These are phyloP conservation scores for Eutolmus rufibarbis DNA, from an alignment of 2,888 invertebrate genomes.

Conservation along the genomic window DNA sequence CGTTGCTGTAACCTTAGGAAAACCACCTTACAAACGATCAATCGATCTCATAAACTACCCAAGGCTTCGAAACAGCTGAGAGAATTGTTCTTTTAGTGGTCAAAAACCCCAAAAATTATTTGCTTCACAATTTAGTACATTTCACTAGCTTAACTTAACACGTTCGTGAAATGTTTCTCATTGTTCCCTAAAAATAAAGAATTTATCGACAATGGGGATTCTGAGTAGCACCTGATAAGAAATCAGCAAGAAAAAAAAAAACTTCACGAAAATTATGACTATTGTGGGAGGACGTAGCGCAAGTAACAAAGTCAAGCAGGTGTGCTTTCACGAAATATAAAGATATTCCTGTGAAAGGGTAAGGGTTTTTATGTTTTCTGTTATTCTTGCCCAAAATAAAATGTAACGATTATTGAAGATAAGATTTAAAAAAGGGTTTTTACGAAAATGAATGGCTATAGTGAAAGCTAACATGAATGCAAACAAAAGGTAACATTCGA, in stretches of 20 bases:
- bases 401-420: too few species aligned
- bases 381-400: too few species aligned
- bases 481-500: too few species aligned
- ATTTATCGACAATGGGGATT: not conserved
- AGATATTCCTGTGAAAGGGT: too few species aligned
- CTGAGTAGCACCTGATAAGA: not conserved
- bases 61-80: not conserved
- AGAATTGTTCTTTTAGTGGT: not conserved
- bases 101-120: not conserved
- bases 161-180: not conserved
- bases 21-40: not conserved
- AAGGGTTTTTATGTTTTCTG: too few species aligned
- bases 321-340: too few species aligned
- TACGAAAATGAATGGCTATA: too few species aligned
- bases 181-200: not conserved
- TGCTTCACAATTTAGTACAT: not conserved
- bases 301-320: too few species aligned
- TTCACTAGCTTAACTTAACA: not conserved
- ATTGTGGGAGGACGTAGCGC: too few species aligned
- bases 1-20: too few species aligned
- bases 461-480: too few species aligned
- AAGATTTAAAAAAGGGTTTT: too few species aligned
- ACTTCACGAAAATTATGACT: not conserved
- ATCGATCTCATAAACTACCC: not conserved
- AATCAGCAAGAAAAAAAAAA: not conserved